Evolutionary conservation across 2,113 vertebrate genomes (phyloP), one percentile per base, ranked within the genome.

Genomic region (Sprattus sprattus): DNA sequence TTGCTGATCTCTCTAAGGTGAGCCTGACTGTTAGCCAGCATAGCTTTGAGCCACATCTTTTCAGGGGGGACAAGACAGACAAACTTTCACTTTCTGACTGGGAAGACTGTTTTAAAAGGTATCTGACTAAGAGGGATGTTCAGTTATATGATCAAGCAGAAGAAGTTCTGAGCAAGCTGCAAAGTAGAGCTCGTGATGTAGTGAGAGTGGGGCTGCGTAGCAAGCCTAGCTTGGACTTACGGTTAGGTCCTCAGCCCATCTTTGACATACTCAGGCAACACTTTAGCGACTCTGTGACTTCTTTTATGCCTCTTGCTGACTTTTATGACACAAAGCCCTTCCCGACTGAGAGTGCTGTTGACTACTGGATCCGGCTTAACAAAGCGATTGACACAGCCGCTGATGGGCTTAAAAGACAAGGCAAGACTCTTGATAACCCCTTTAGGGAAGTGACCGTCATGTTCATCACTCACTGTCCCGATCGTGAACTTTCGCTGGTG

Each of bases 201-300:
- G n/a, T n/a, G n/a, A n/a, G n/a, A n/a, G n/a, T n/a, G n/a, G n/a
- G n/a, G n/a, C n/a, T n/a, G n/a, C n/a, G n/a, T n/a, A n/a, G n/a
- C n/a, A n/a, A n/a, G n/a, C n/a, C n/a, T n/a, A n/a, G n/a, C n/a
- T n/a, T 52, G 11, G 11, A 52, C 15, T 52, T 49, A 52, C 9
- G 11, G 22, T 25, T 7, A 71, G 25, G 25, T n/a, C 64, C 64
- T 9, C n/a, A 25, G 64, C 3, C 64, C 81, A 22, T 88, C 20
- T 88, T 85, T 83, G 84, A 85, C 82, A 50, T 88, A 16, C 47
- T 88, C n/a, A 85, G 81, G 13, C 67, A 83, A 60, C 87, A 88
- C 28, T 88, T 88, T 39, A 86, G 87, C 67, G 82, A 86, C 18
- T 86, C 82, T 32, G 78, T 28, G 47, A 44, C 80, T 18, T 52